Conservation (phyloP, 2,797 vertebrate genomes). For the Sebastolobus altivelis region DNA sequence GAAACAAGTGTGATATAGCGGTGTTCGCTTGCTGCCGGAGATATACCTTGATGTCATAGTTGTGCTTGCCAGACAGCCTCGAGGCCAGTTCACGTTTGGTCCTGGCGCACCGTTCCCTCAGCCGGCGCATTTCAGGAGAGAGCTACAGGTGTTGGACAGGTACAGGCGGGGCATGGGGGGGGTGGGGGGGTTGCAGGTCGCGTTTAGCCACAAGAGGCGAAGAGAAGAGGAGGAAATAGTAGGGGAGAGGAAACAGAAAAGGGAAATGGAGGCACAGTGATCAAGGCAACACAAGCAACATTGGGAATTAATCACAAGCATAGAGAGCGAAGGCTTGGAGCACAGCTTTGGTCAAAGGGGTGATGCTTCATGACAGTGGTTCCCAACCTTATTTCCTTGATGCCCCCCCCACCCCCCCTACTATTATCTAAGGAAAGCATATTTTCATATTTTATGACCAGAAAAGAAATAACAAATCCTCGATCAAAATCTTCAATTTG, state of each 20-base stretch:
- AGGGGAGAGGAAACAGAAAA: constrained; percentile 47
- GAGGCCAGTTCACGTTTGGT: constrained; percentile 92
- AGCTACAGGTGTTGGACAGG: constrained; percentile 85
- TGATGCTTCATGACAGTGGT: constrained; percentile 22
- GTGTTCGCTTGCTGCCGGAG: constrained; percentile 35
- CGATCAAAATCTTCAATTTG: not conserved
- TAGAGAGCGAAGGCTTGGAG: constrained; percentile 53
- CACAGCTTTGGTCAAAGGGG: constrained; percentile 51
- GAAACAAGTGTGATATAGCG: constrained; percentile 23
- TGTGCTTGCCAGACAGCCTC: constrained; percentile 92
- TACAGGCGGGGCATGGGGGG: constrained; percentile 20
- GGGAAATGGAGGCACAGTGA: constrained; percentile 66
- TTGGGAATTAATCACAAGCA: constrained; percentile 73
- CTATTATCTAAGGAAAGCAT: not conserved
- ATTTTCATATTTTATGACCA: not conserved
- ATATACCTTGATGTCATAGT: constrained; percentile 94
- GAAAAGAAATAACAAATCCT: not conserved
- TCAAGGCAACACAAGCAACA: constrained; percentile 74
- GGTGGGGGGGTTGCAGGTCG: constrained; percentile 19
- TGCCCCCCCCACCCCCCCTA: not conserved
- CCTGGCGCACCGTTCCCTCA: constrained; percentile 93
- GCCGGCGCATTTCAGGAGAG: constrained; percentile 92
- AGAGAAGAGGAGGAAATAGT: constrained; percentile 8
- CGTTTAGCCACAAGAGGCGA: constrained; percentile 56
- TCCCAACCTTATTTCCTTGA: not conserved